Evolutionary conservation across 1,140 invertebrate species (phyloP), one percentile per base, ranked within the genome.

Genomic region (Belonocnema kinseyi): DNA sequence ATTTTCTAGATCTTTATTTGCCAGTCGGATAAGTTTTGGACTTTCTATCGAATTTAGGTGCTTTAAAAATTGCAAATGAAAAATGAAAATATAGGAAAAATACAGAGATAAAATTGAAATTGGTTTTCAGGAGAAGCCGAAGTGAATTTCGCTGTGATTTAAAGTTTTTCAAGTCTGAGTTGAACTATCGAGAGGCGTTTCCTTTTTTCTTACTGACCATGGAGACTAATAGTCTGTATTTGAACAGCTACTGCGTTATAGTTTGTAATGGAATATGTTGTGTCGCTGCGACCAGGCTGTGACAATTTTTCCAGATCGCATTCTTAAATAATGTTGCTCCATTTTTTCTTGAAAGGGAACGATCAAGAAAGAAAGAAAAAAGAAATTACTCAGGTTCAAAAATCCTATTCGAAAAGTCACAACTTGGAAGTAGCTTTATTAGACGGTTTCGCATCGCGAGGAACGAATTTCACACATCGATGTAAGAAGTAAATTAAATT

Each of bases 161-260:
- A 76, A 33, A 33, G 26, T 33, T 33, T 33, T 33, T 33, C 26
- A 82, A 82, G 77, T 80, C 77, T 76, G 70, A 78, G 54, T 76
- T 50, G 74, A 77, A 54, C 6, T 72, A 50, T 54, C 54, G 76
- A 76, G 75, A 82, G 75, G 77, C 74, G 77, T 82, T 80, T 82
- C 74, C 75, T 33, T 33, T 75, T 82, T 85, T 80, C 75, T 84
- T 77, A 66, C 75, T 58, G 66, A 80, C 77, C 77, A 26, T 80
- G 56, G 54, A 81, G 76, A 85, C 82, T 82, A 75, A 84, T 84
- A 82, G 80, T 84, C 72, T 78, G 79, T 75, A 77, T 73, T n/a
- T 81, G 71, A 66, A 82, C 73, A 80, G 77, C 77, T 75, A 74
- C 21, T 26, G 3, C 70, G 77, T 66, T 66, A 77, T 84, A 84